phyloP scores from a whole-genome alignment of 2,113 vertebrate genomes.

The Neodontobutis hainanensis region DNA sequence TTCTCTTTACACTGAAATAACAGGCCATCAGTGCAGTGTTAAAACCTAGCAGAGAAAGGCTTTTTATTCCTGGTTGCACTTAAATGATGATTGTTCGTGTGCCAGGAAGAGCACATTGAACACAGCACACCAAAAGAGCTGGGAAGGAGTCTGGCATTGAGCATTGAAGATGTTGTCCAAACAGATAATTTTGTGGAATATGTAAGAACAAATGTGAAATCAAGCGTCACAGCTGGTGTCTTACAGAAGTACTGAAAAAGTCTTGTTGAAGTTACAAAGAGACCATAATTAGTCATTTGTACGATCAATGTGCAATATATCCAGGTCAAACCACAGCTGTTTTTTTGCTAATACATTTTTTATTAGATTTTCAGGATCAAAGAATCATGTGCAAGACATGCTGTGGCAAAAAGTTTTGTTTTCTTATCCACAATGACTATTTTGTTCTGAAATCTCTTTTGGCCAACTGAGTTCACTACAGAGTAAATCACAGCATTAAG shows the following conservation, averaged over 20 bases:
- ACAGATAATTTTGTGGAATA: too few species aligned
- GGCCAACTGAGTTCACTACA: not conserved
- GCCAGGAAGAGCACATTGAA: conserved; percentile 20
- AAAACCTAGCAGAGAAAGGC: conserved; percentile 45
- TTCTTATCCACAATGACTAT: conserved; percentile 42
- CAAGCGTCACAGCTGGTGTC: too few species aligned
- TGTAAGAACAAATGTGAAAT: too few species aligned
- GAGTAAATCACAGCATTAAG: not conserved
- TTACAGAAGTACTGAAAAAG: too few species aligned
- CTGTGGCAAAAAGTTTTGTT: too few species aligned
- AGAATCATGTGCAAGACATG: not conserved
- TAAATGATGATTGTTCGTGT: conserved; percentile 34
- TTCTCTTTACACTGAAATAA: conserved; percentile 26
- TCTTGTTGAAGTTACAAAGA: not conserved
- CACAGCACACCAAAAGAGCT: not conserved
- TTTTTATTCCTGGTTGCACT: conserved; percentile 41
- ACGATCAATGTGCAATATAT: conserved; percentile 13
- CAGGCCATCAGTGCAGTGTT: conserved; percentile 8
- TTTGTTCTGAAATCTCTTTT: conserved; percentile 32
- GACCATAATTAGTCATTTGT: conserved; percentile 5
- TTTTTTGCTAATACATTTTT: not conserved
- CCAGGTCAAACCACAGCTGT: not conserved
- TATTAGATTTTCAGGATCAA: not conserved
- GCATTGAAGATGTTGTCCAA: not conserved
- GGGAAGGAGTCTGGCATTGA: conserved; percentile 26